Base-by-base conservation (phyloP, 2,888 invertebrate species). In the Philaethria dido region DNA sequence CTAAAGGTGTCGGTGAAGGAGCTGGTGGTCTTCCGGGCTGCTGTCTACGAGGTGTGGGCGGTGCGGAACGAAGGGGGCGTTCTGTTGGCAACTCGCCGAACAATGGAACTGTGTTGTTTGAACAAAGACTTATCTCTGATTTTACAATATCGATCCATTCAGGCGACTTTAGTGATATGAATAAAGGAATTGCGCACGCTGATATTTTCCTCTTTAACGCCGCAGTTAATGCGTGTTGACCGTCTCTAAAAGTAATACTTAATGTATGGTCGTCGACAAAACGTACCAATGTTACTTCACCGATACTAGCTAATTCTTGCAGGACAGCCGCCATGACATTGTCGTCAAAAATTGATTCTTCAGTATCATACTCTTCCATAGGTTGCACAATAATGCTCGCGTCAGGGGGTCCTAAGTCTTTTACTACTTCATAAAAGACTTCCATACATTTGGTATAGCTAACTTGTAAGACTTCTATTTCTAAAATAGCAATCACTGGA, bases 341-440 rank as follows among this genome's bases (percentile, higher is more conserved):
- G 80, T 97, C 97, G 80, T 97, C 97, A 78, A 97, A 97, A 20
- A 96, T 94, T 18, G 94, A 94, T 20, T 94, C 94, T 9, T 94
- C 93, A 8, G 83, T 82, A 69, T 83, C 81, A 45, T 80, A 78
- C 14, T 89, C 91, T 16, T 88, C 85, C 45, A 80, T 77, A 8
- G 92, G 89, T 75, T 86, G 85, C 9, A 99, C 95, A 57, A 99
- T 95, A 73, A 99, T 95, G 18, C 99, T 99, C 1, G 97, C 97
- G 90, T 99, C 99, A 0, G 98, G 98, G 5, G 99, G 99, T 0
- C 99, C 99, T 73, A 98, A 94, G 80, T 97, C 96, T 66, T 94
- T 94, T 25, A 98, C 96, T 0, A 98, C 97, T 84, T 96, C 96
- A 79, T 96, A 95, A 80, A 99, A 97, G 1, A 98, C 96, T 75